Conservation (phyloP, 2,113 vertebrate species). For the Dipodomys stephensi region DNA sequence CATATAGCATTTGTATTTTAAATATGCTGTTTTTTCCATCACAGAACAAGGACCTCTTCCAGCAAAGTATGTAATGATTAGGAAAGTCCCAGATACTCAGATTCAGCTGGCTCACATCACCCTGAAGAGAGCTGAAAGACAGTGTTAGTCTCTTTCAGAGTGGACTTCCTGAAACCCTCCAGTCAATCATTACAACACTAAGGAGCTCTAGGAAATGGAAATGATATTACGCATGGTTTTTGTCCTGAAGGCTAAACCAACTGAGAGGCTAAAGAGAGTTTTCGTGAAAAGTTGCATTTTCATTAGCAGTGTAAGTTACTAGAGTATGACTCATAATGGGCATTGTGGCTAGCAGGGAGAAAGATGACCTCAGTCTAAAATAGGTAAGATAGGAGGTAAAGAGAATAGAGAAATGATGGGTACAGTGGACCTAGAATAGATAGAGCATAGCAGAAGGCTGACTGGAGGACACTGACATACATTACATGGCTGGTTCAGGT, state of each 20-base stretch:
- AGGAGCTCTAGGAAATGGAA: background rate
- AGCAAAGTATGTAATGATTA: background rate
- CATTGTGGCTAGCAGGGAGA: background rate
- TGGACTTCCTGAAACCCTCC: background rate
- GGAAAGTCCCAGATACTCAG: background rate
- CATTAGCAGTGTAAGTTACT: background rate
- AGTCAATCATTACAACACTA: background rate
- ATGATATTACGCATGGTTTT: background rate
- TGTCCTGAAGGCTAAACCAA: background rate
- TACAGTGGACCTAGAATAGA: rapidly evolving
- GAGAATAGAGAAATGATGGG: too few species aligned
- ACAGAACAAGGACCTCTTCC: background rate
- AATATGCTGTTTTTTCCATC: background rate
- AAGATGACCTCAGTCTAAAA: background rate
- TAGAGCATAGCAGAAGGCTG: too few species aligned
- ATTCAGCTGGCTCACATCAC: background rate
- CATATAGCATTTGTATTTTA: background rate
- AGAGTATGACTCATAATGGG: background rate
- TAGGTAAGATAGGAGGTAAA: background rate
- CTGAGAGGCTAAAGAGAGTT: background rate
- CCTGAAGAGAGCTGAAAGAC: background rate
- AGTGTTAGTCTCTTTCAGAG: too few species aligned
- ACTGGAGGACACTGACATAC: background rate
- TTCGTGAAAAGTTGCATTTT: background rate
- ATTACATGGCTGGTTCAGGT: too few species aligned